Evolutionary conservation across 1,140 invertebrate species (phyloP).

Genomic region (Apis mellifera): Amel_HAv3.1 CM009931.2:10423001-10423500

Average conservation of each 20-base stretch:
- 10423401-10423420: slow-evolving; percentile 51
- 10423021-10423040: too few species aligned
- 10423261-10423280: slow-evolving; percentile 78
- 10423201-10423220: too few species aligned
- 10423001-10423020: not conserved
- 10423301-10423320: slow-evolving; percentile 79
- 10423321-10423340: slow-evolving; percentile 59
- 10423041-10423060: too few species aligned
- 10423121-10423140: not conserved
- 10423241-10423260: slow-evolving; percentile 76
- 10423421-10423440: slow-evolving; percentile 56
- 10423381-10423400: slow-evolving; percentile 53
- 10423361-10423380: slow-evolving; percentile 20
- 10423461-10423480: not conserved
- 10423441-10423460: slow-evolving; percentile 41
- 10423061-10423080: too few species aligned
- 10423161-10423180: slow-evolving; percentile 39
- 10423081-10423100: too few species aligned
- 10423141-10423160: not conserved
- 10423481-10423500: slow-evolving; percentile 13
- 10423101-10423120: too few species aligned
- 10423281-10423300: slow-evolving; percentile 81
- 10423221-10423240: slow-evolving; percentile 55
- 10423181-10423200: not conserved
- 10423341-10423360: slow-evolving; percentile 29